Percentiles rank a stretch among this genome's conserved stretches.
These are phyloP conservation scores for Tamias sibiricus DNA, from an alignment of 2,113 vertebrate species.

Conservation along the genomic window DNA sequence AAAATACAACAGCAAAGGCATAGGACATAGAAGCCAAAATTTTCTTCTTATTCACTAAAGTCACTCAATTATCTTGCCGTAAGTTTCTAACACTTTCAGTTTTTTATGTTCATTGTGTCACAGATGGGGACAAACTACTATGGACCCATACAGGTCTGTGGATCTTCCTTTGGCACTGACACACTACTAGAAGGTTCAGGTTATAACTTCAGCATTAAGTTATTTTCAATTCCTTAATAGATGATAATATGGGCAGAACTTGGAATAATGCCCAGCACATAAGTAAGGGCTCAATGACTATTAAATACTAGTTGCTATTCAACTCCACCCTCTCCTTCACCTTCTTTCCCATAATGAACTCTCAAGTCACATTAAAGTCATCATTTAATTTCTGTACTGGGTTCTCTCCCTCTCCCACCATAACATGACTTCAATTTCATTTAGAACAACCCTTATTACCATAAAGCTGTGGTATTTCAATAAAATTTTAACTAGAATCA, in stretches of 20 bases:
- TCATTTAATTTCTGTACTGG: slow-evolving; percentile 9
- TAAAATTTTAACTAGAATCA: slow-evolving; percentile 19
- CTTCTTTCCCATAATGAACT: slow-evolving; percentile 27
- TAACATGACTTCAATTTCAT: not conserved
- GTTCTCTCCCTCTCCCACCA: not conserved
- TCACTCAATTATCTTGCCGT: not conserved
- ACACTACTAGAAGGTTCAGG: not conserved
- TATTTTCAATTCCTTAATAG: slow-evolving; percentile 24
- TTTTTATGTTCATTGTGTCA: not conserved
- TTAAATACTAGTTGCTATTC: not conserved
- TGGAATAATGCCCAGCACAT: slow-evolving; percentile 13
- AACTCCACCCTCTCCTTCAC: slow-evolving; percentile 17
- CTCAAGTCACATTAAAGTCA: slow-evolving; percentile 48
- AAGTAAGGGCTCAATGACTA: not conserved
- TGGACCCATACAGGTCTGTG: too few species aligned
- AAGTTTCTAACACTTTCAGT: not conserved
- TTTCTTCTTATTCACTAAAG: not conserved
- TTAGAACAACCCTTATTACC: not conserved
- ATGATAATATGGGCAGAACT: not conserved
- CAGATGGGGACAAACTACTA: not conserved
- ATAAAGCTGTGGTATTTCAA: not conserved
- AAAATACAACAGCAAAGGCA: not conserved
- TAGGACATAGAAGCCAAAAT: not conserved
- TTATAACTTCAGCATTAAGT: not conserved
- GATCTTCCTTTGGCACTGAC: not conserved